A percentile compares a stretch with the other conserved stretches of the same genome.
Evolutionary conservation across 2,113 vertebrate genomes (phyloP).

Genomic region (Indicator maculatus): DNA sequence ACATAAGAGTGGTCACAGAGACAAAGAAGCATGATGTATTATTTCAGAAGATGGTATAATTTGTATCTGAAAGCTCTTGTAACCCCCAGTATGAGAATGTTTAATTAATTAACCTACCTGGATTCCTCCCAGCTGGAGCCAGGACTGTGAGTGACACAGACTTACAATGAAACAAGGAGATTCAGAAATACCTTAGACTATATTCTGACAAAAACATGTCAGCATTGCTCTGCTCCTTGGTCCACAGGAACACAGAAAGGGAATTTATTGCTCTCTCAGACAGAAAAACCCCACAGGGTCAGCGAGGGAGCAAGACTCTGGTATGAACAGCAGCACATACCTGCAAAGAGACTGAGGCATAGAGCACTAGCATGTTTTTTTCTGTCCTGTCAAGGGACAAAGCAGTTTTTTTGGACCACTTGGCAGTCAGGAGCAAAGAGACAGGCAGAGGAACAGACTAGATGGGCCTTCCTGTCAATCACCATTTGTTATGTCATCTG

Average conservation of each 20-base stretch:
- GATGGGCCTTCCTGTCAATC: neutral
- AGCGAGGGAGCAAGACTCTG: neutral
- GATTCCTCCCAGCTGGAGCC: neutral
- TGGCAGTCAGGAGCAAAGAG: neutral
- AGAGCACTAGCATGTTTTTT: neutral
- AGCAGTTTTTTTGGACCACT: neutral
- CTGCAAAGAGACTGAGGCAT: neutral
- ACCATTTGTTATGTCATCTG: neutral
- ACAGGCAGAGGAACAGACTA: neutral
- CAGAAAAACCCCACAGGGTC: neutral
- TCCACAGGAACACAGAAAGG: neutral
- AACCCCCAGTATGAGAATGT: neutral
- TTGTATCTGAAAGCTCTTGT: constrained; percentile 24
- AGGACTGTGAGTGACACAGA: neutral
- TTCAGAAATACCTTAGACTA: neutral
- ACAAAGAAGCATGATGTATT: neutral
- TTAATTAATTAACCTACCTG: constrained; percentile 43
- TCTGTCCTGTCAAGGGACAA: neutral
- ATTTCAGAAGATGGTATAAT: neutral
- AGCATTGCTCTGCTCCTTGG: neutral
- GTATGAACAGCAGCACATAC: neutral
- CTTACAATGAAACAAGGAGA: neutral
- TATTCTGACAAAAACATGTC: neutral
- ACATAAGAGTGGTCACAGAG: neutral
- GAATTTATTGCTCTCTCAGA: neutral